phyloP scores from a whole-genome alignment of 1,140 invertebrate species.

The Maniola jurtina region DNA sequence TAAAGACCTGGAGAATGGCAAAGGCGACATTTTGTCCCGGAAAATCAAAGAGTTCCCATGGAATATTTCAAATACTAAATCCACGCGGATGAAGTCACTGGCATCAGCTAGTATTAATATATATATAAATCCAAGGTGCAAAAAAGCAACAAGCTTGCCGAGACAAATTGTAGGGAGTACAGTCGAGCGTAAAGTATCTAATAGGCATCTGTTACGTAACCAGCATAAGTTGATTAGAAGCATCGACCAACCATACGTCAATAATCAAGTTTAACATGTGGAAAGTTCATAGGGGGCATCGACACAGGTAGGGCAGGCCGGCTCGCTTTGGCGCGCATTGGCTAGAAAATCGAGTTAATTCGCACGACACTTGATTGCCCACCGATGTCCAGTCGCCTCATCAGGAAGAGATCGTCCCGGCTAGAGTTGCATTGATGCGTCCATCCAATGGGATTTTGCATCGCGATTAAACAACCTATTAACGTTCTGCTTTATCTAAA shows the following conservation, averaged over 20 bases:
- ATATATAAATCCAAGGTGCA: no score
- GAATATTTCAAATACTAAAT: no score
- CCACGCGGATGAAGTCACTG: no score
- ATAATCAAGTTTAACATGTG: slow-evolving; percentile 73
- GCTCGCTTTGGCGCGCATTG: slow-evolving; percentile 51
- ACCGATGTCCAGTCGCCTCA: slow-evolving; percentile 32
- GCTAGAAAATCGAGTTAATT: slow-evolving; percentile 62
- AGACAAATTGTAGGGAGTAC: not conserved
- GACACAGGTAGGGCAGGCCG: slow-evolving; percentile 47
- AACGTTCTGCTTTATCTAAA: not conserved
- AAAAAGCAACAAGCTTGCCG: no score
- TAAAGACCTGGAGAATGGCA: no score
- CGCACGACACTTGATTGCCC: slow-evolving; percentile 50
- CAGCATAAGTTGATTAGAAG: slow-evolving; percentile 17
- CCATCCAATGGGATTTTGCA: not conserved
- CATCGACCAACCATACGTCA: slow-evolving; percentile 48
- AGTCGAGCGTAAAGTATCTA: not conserved
- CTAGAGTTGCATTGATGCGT: slow-evolving; percentile 6
- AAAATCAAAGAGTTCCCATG: no score
- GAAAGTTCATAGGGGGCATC: slow-evolving; percentile 70
- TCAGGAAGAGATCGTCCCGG: slow-evolving; percentile 47
- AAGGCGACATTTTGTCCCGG: no score
- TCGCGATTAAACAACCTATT: not conserved
- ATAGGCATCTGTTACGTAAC: slow-evolving; percentile 18
- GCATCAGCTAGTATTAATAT: no score